phyloP scores from a whole-genome alignment of 2,888 invertebrate genomes.

The Netelia inedita region DNA sequence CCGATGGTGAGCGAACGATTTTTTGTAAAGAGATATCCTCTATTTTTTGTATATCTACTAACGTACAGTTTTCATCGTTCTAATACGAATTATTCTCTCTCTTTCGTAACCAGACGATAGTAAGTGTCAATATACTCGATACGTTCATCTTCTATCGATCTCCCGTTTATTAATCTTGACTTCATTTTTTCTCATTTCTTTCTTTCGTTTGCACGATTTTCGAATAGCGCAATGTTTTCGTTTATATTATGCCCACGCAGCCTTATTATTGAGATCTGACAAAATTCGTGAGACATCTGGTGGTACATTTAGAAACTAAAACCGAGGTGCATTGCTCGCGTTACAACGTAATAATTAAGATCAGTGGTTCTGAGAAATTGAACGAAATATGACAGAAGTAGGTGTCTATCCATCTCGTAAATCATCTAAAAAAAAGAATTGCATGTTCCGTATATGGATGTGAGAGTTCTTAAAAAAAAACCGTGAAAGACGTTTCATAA shows the following conservation, averaged over 20 bases:
- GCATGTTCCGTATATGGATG: no score
- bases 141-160: conserved; percentile 10
- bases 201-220: conserved; percentile 36
- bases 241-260: conserved; percentile 38
- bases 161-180: conserved; percentile 7
- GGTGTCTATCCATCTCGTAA: no score
- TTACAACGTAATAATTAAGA: no score
- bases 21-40: not conserved
- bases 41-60: not conserved
- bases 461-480: no score
- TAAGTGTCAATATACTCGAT: conserved; percentile 63
- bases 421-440: no score
- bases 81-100: conserved; percentile 60
- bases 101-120: conserved; percentile 65
- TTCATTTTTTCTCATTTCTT: conserved; percentile 17
- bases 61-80: conserved; percentile 8
- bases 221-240: conserved; percentile 7
- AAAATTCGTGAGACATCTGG: no score
- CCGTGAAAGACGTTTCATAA: no score
- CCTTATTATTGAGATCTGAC: conserved; percentile 46
- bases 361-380: no score
- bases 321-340: no score
- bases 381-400: no score
- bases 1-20: conserved; percentile 77
- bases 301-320: no score